Base-by-base conservation (phyloP, 1,140 invertebrate genomes). In the Macrosteles quadrilineatus region DNA sequence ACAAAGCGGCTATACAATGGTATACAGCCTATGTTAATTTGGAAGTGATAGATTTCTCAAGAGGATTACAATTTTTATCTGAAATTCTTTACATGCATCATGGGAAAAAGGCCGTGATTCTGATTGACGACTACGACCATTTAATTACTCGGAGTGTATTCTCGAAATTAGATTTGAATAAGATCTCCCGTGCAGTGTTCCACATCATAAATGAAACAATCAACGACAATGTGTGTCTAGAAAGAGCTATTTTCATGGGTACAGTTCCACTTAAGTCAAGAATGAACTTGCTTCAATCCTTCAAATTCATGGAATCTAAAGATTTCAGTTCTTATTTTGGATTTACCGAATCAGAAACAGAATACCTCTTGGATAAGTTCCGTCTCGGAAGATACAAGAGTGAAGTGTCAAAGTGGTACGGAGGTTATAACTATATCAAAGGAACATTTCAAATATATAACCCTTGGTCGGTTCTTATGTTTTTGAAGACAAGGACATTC, bases 61-160 rank as follows among this genome's bases (percentile, higher is more conserved):
- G 14, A 50, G 47, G 47, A 50, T 50, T 50, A 50, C 4, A 19
- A 21, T 50, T 50, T 50, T 50, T 50, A 50, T 50, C 47, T 21
- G 47, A 50, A 6, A 21, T 21, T 50, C 47, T 50, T 50, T 19
- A 19, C 47, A 11, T 19, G 2, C 47, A 50, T 19, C 21, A 50
- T 21, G n/a, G 47, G 14, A 50, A 50, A 21, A 50, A 50, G n/a
- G 47, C n/a, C 4, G 21, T 50, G 4, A 19, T 50, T 19, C n/a
- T 50, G n/a, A 50, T 50, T 50, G 47, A 50, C n/a, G 47, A 50
- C 21, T 50, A 50, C n/a, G 47, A 50, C 47, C n/a, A 50, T 50
- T 50, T 21, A 19, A 6, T 50, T 19, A 50, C 47, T 4, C 47
- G 21, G n/a, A 19, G 47, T 50, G 4, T 50, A 4, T 50, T 50